These are phyloP conservation scores for Campoplex capitator DNA, from an alignment of 2,888 invertebrate genomes.

Conservation along the genomic window DNA sequence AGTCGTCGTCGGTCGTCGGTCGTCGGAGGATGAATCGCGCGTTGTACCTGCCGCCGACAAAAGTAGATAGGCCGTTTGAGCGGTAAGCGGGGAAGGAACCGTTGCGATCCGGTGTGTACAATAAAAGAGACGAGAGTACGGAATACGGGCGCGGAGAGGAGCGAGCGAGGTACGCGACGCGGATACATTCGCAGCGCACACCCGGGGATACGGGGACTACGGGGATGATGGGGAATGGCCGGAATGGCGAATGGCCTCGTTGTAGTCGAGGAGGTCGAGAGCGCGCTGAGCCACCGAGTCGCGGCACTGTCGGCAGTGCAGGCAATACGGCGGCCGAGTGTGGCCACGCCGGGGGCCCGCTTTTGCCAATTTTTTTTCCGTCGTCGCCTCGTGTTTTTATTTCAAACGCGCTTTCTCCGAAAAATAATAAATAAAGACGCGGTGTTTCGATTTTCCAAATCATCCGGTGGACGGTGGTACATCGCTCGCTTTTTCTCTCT, in stretches of 20 bases:
- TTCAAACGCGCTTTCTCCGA: not conserved
- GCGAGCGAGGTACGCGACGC: constrained; percentile 17
- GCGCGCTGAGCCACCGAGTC: constrained; percentile 52
- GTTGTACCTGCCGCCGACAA: not conserved
- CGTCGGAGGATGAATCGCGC: too few species aligned
- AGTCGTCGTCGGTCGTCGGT: not conserved
- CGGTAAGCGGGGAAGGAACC: not conserved
- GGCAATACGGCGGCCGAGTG: constrained; percentile 77
- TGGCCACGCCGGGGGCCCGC: constrained; percentile 72
- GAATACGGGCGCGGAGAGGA: not conserved
- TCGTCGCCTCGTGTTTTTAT: not conserved
- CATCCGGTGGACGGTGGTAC: too few species aligned
- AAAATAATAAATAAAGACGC: not conserved
- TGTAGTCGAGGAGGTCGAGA: constrained; percentile 46
- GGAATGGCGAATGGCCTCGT: constrained; percentile 56
- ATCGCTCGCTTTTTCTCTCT: too few species aligned
- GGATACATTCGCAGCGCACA: constrained; percentile 56
- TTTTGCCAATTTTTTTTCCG: constrained; percentile 71
- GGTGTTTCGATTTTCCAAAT: not conserved
- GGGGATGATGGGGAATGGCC: constrained; percentile 54
- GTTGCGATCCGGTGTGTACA: not conserved
- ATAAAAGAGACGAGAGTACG: not conserved
- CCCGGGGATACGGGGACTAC: not conserved
- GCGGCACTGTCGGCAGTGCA: constrained; percentile 71
- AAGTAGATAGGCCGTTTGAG: not conserved